Conservation (phyloP, 92 coral and sea anemone genomes). For the Parazoanthus atlanticus region DNA sequence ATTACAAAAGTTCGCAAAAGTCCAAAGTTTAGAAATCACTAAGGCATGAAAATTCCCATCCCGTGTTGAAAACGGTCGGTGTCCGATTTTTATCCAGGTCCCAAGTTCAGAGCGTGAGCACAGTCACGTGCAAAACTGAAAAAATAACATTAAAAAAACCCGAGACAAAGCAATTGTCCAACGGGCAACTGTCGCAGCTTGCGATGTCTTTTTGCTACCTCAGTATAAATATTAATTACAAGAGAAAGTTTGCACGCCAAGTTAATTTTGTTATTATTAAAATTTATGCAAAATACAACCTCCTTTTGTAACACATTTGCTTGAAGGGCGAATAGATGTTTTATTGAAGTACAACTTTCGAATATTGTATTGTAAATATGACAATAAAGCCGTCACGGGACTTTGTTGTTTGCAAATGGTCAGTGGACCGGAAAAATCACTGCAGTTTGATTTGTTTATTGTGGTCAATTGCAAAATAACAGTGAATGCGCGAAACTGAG, state of each 20-base stretch:
- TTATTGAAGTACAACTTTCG: background rate
- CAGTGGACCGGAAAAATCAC: background rate
- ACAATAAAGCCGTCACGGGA: background rate
- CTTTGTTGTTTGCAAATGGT: background rate
- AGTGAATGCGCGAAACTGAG: background rate
- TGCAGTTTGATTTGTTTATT: background rate
- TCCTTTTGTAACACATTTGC: background rate
- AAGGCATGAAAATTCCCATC: background rate
- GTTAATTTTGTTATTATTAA: too few relatives aligned
- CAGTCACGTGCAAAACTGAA: background rate
- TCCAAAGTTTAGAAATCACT: slow-evolving; percentile 14
- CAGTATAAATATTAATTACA: background rate
- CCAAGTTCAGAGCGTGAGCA: background rate
- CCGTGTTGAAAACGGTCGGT: background rate
- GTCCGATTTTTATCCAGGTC: background rate
- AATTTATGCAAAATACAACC: too few relatives aligned
- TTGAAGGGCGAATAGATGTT: background rate
- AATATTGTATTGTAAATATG: background rate
- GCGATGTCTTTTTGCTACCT: background rate
- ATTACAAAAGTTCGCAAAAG: background rate
- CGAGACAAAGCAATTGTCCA: too few relatives aligned
- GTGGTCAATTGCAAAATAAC: background rate
- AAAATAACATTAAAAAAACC: too few relatives aligned
- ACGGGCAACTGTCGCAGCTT: background rate
- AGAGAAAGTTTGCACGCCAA: background rate